Conservation (phyloP, 2,888 invertebrate species). For the Blastobasis adustella region DNA sequence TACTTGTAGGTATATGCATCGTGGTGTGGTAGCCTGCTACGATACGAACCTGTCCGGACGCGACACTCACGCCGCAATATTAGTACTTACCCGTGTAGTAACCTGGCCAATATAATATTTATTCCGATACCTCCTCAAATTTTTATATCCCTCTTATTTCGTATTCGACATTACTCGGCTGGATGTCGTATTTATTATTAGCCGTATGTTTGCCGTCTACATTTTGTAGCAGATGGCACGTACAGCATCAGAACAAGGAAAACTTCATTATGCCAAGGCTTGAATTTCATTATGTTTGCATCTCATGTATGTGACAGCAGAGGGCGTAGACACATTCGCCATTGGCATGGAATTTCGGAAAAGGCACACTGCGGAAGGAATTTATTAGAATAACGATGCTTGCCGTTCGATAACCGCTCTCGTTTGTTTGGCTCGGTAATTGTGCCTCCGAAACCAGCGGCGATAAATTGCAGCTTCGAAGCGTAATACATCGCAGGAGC, state of each 20-base stretch:
- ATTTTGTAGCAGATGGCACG: background rate
- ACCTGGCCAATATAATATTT: constrained; percentile 37
- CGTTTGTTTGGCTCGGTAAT: constrained; percentile 47
- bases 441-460: constrained; percentile 37
- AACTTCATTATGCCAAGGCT: too few species aligned
- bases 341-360: background rate
- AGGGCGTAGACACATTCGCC: too few species aligned
- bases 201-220: background rate
- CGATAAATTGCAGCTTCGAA: constrained; percentile 50
- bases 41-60: too few species aligned
- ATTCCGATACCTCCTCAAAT: constrained; percentile 33
- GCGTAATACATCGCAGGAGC: constrained; percentile 37
- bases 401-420: constrained; percentile 33
- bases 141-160: constrained; percentile 34
- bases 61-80: too few species aligned
- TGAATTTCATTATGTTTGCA: too few species aligned
- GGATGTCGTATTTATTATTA: constrained; percentile 28
- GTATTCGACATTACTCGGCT: constrained; percentile 28
- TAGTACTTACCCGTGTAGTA: constrained; percentile 13
- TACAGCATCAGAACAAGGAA: background rate
- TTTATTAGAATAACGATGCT: constrained; percentile 23
- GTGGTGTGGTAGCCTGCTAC: too few species aligned
- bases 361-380: constrained; percentile 7
- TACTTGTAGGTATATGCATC: too few species aligned
- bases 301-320: too few species aligned